A percentile compares a stretch with the other conserved stretches of the same genome.
These are phyloP conservation scores for Siniperca knerii DNA, from an alignment of 2,113 vertebrate species.

Conservation along the genomic window DNA sequence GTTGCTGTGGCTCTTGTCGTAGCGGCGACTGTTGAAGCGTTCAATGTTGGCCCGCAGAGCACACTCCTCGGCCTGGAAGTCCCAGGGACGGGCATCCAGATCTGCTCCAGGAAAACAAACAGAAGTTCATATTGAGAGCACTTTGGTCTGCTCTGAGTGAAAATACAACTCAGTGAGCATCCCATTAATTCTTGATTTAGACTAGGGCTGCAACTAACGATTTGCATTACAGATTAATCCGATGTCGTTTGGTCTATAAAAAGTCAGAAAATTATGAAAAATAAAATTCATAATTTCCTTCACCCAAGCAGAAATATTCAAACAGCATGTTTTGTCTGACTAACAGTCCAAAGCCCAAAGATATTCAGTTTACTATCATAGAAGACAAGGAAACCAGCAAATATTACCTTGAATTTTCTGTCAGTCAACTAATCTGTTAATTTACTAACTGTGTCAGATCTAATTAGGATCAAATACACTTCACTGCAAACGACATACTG, in stretches of 20 bases:
- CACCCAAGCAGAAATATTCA: neutral
- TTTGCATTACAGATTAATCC: too few species aligned
- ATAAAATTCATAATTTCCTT: neutral
- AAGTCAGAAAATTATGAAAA: neutral
- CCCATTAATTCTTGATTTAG: neutral
- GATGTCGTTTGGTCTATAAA: neutral
- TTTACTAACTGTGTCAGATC: neutral
- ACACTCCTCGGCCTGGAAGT: constrained; percentile 98
- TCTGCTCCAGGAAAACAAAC: constrained; percentile 81
- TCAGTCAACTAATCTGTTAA: neutral
- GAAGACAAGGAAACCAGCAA: neutral
- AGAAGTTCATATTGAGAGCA: neutral
- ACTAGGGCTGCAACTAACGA: neutral
- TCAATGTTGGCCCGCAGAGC: constrained; percentile 97
- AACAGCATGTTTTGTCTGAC: neutral
- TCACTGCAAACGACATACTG: neutral
- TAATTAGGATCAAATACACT: neutral
- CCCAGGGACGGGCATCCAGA: constrained; percentile 97
- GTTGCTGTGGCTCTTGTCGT: constrained; percentile 92
- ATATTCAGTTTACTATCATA: neutral
- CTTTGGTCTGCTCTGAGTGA: neutral
- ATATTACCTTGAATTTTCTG: neutral
- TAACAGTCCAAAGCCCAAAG: neutral
- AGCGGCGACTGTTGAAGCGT: constrained; percentile 95
- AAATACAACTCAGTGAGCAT: neutral